These are phyloP conservation scores for Micromussa lordhowensis DNA, from an alignment of 92 coral and sea anemone genomes.

Conservation along the genomic window DNA sequence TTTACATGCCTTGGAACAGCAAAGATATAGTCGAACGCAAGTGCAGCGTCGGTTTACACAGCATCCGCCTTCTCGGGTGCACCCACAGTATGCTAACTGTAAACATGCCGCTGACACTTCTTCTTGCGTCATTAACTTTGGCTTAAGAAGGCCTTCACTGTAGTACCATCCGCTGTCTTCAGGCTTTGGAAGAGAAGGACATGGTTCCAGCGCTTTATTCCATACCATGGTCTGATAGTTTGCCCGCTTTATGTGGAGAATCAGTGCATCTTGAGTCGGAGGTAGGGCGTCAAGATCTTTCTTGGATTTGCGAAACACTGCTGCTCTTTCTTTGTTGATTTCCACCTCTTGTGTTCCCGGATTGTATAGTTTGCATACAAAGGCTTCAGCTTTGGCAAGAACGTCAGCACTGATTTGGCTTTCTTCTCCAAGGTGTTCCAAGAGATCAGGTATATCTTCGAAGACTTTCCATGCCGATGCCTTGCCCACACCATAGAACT, in stretches of 20 bases:
- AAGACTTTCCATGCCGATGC: constrained; percentile 47
- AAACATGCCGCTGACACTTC: too few relatives aligned
- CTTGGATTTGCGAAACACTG: too few relatives aligned
- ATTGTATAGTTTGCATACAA: too few relatives aligned
- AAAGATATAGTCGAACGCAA: constrained; percentile 60
- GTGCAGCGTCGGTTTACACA: constrained; percentile 76
- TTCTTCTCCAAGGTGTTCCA: constrained; percentile 46
- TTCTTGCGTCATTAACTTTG: too few relatives aligned
- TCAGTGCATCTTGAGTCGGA: constrained; percentile 71
- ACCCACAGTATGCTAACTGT: constrained; percentile 8
- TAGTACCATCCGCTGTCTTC: too few relatives aligned
- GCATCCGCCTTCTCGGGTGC: constrained; percentile 59
- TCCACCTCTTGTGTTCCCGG: constrained; percentile 15
- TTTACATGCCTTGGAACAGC: constrained; percentile 71
- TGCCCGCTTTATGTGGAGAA: constrained; percentile 58
- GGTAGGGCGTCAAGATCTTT: constrained; percentile 56
- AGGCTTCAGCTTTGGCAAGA: constrained; percentile 11
- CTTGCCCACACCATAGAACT: constrained; percentile 28
- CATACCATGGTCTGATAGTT: constrained; percentile 32
- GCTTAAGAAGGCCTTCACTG: too few relatives aligned
- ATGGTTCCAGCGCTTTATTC: too few relatives aligned
- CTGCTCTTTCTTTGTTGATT: too few relatives aligned
- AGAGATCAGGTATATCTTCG: constrained; percentile 28
- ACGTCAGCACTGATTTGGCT: constrained; percentile 22
- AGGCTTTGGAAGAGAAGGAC: too few relatives aligned